phyloP scores from a whole-genome alignment of 2,797 vertebrate species.

The Oreortyx pictus region DNA sequence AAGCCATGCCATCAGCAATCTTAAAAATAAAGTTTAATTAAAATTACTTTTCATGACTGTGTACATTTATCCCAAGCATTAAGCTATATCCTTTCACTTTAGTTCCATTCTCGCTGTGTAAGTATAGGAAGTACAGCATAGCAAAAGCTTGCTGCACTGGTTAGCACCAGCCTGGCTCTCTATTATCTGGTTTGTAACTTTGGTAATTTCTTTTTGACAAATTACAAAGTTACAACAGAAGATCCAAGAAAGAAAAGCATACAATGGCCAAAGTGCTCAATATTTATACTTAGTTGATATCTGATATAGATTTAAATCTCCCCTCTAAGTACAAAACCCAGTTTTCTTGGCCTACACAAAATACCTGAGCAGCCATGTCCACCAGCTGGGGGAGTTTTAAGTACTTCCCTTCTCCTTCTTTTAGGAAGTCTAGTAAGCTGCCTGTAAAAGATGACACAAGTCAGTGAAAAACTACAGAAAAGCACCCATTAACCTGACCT shows the following conservation, averaged over 20 bases:
- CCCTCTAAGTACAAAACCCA: neutral
- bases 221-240: neutral
- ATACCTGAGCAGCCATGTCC: constrained; percentile 97
- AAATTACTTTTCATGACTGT: neutral
- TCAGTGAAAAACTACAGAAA: neutral
- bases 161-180: neutral
- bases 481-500: neutral
- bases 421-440: constrained; percentile 94
- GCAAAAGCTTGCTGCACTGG: neutral
- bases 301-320: neutral
- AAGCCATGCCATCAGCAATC: constrained; percentile 98
- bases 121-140: fast-evolving
- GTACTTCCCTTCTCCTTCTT: constrained; percentile 95
- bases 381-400: constrained; percentile 93
- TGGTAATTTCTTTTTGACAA: neutral
- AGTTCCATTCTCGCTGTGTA: neutral
- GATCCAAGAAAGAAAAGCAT: neutral
- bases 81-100: neutral
- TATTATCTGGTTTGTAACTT: neutral
- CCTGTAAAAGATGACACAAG: constrained; percentile 77
- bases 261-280: neutral
- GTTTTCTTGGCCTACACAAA: neutral
- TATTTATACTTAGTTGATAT: neutral
- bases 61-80: neutral
- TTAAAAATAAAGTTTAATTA: constrained; percentile 70